These are phyloP conservation scores for Drosophila tani DNA, from an alignment of 1,140 invertebrate genomes.

Conservation along the genomic window DNA sequence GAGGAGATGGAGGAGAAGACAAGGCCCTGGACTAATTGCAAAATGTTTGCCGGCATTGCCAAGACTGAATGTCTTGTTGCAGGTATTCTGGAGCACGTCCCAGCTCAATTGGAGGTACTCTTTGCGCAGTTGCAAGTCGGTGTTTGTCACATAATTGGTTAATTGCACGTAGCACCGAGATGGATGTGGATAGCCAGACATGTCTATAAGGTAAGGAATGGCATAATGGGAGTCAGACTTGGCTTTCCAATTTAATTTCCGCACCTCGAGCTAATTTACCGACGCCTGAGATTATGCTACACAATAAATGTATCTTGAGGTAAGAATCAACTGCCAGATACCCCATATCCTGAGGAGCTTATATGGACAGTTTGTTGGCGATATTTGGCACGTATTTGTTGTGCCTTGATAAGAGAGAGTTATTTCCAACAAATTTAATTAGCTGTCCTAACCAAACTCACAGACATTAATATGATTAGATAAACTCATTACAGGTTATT, in stretches of 20 bases:
- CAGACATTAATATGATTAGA: constrained; percentile 22
- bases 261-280: constrained; percentile 9
- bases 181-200: constrained; percentile 10
- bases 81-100: constrained; percentile 26
- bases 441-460: neutral
- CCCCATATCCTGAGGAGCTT: neutral
- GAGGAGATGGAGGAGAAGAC: constrained; percentile 3
- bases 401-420: neutral
- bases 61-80: constrained; percentile 1
- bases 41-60: constrained; percentile 38
- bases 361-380: neutral
- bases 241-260: constrained; percentile 19
- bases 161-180: constrained; percentile 44
- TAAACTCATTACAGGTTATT: constrained; percentile 19
- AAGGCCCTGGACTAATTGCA: constrained; percentile 58
- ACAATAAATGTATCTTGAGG: neutral
- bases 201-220: neutral
- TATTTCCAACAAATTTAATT: constrained; percentile 19
- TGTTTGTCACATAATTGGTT: constrained; percentile 54
- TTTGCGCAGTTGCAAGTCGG: constrained; percentile 6
- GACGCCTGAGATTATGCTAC: constrained; percentile 61
- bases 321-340: neutral
- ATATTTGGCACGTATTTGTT: constrained; percentile 7
- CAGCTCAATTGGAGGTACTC: neutral
- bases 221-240: constrained; percentile 5